Percentiles rank a stretch among this genome's conserved stretches.
phyloP scores from a whole-genome alignment of 1,140 invertebrate genomes.

The Anadara kagoshimensis region DNA sequence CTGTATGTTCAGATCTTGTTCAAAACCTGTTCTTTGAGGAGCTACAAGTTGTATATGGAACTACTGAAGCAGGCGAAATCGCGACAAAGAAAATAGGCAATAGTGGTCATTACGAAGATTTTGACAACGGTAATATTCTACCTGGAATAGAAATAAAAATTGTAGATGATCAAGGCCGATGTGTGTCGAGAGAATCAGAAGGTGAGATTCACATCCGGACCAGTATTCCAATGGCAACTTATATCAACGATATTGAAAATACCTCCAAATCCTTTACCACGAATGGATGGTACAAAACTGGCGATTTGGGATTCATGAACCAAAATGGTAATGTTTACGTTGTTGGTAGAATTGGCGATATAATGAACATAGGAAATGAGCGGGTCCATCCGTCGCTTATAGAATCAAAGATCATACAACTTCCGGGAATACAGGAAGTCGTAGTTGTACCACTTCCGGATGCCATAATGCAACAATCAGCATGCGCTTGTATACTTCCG shows the following conservation, averaged over 20 bases:
- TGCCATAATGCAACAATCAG: slow-evolving; percentile 12
- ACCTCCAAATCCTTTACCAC: not conserved
- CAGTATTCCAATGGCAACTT: not conserved
- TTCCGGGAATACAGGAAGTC: slow-evolving; percentile 5
- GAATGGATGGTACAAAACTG: slow-evolving; percentile 17
- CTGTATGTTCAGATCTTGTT: not conserved
- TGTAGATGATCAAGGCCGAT: not conserved
- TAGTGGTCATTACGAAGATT: not conserved
- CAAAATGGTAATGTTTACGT: not conserved
- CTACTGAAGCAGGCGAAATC: not conserved
- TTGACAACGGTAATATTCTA: slow-evolving; percentile 3
- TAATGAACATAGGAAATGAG: slow-evolving; percentile 1
- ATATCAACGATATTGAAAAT: slow-evolving; percentile 4
- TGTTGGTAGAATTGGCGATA: slow-evolving; percentile 9
- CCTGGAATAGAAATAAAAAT: slow-evolving; percentile 11
- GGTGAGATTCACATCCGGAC: slow-evolving; percentile 14
- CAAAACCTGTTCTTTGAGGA: not conserved
- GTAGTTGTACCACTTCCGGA: slow-evolving; percentile 16
- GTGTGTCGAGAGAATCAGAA: not conserved
- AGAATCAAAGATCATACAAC: not conserved
- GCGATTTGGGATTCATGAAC: slow-evolving; percentile 20
- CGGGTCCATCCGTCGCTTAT: not conserved
- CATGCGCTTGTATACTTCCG: slow-evolving; percentile 1
- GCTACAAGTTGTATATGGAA: slow-evolving; percentile 3
- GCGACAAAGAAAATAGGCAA: not conserved